phyloP scores from a whole-genome alignment of 2,888 invertebrate species.

The Venusia cambrica region DNA sequence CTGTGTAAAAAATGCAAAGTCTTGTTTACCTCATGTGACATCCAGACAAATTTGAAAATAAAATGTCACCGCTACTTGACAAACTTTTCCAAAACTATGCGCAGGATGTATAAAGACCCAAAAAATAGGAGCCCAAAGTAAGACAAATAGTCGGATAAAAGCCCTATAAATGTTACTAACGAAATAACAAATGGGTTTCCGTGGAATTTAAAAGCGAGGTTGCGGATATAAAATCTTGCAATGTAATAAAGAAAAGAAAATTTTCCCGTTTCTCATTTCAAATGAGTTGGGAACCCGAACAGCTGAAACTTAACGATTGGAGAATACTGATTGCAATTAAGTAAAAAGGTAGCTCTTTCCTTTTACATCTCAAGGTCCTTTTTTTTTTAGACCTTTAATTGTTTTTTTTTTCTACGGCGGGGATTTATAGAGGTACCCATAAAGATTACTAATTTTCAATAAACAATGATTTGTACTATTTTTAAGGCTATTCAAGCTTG shows the following conservation, averaged over 20 bases:
- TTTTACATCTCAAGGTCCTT: not conserved
- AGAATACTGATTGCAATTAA: not conserved
- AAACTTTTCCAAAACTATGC: no score
- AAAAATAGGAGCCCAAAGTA: conserved; percentile 12
- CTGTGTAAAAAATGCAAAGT: no score
- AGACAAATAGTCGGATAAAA: conserved; percentile 28
- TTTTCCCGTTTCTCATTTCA: not conserved
- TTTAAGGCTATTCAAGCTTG: no score
- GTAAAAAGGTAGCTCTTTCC: not conserved
- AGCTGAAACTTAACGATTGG: not conserved
- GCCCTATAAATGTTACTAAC: conserved; percentile 29
- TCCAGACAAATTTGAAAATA: no score
- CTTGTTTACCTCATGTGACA: no score
- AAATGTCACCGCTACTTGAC: no score
- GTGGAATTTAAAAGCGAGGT: conserved; percentile 15
- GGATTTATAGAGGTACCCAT: no score
- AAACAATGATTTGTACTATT: no score
- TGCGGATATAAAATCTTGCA: conserved; percentile 17
- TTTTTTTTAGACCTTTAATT: no score
- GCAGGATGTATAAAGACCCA: not conserved
- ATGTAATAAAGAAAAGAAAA: conserved; percentile 1
- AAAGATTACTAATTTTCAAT: no score
- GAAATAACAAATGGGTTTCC: conserved; percentile 29
- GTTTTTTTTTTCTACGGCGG: no score
- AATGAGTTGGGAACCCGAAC: not conserved